Conservation (phyloP, 35 echinoderm and acorn worm species). For the Stichopus chloronotus region DNA sequence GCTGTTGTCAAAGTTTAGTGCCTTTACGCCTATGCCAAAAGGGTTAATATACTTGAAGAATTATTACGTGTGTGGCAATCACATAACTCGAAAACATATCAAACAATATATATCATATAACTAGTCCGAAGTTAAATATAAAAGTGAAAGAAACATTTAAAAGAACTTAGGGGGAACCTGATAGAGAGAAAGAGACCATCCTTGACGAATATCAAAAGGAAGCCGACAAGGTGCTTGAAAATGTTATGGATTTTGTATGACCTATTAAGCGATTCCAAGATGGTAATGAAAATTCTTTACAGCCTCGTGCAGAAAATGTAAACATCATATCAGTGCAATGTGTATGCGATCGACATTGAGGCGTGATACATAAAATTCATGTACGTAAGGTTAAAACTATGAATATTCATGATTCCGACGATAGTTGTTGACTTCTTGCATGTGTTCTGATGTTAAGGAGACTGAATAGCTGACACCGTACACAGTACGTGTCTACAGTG, state of each 20-base stretch:
- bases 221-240: conserved; percentile 23
- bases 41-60: background rate
- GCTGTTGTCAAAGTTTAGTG: background rate
- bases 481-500: no score
- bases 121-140: no score
- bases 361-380: background rate
- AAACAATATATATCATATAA: background rate
- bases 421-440: no score
- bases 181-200: background rate
- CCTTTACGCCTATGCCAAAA: background rate
- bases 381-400: background rate
- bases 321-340: background rate
- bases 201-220: background rate
- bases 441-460: no score
- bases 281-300: conserved; percentile 34
- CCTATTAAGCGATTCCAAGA: conserved; percentile 36
- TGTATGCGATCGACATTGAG: background rate
- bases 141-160: background rate
- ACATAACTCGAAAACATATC: background rate
- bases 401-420: background rate
- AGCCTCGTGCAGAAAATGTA: conserved; percentile 1
- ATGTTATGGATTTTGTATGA: conserved; percentile 27
- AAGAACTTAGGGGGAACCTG: background rate
- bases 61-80: background rate
- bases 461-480: no score